Evolutionary conservation across 2,888 invertebrate genomes (phyloP), one percentile per base, ranked within the genome.

Genomic region (Microchrysa polita): DNA sequence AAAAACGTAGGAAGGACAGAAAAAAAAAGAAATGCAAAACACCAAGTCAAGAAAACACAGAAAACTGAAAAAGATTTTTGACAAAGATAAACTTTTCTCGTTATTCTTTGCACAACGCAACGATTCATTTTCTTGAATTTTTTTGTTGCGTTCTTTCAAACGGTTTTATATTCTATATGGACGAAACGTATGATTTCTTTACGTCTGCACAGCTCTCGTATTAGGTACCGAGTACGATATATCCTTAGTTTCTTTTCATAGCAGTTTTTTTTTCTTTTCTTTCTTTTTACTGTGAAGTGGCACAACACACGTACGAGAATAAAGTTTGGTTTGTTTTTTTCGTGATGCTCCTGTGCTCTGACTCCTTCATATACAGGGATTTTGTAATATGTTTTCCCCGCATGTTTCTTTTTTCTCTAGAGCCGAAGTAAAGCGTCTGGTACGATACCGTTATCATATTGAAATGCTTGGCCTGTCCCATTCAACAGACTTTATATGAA

Each of bases 41-140:
- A 48, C 12, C 4, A 48, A 48, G 14, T 48, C 14, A 4, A n/a
- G 48, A 48, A n/a, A 48, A 48, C 48, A 48, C 48, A 48, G 48
- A 48, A n/a, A 44, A 44, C 20, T 44, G 48, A 65, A 65, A 48
- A 65, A 65, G 65, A 65, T 65, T 65, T n/a, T 65, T 65, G 65
- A 44, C 65, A 65, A 65, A 20, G 65, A 65, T 65, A 65, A 65
- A 65, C 16, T 48, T 65, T 65, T 48, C 65, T 65, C 65, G 48
- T 48, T 48, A 65, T 65, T 20, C 48, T 65, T 48, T 48, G 18
- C 65, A 65, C 44, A 65, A 44, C 65, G 65, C 44, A 65, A 44
- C 48, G 65, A 65, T 18, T 65, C 65, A 65, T 65, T 65, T 65
- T 65, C 20, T 65, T 34, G 4, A 34, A 5, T 34, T 34, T 34